A percentile compares a stretch with the other conserved stretches of the same genome.
Conservation (phyloP, 64 coral and sea anemone genomes). For the Platygyra sinensis region DNA sequence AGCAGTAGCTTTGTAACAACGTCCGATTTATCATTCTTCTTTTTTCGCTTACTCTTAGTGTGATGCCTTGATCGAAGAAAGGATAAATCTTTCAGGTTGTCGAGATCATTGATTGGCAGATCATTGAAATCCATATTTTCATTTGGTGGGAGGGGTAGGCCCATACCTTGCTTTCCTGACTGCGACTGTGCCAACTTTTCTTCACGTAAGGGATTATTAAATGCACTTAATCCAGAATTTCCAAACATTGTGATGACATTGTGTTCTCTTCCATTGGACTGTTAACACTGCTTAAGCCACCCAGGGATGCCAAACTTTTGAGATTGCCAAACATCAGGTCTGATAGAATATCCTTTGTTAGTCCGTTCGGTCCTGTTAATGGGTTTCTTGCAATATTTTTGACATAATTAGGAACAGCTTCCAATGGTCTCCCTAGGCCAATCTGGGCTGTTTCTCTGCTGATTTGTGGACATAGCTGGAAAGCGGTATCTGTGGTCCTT, state of each 20-base stretch:
- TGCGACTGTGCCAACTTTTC: neutral
- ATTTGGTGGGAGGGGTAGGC: constrained; percentile 16
- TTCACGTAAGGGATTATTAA: constrained; percentile 6
- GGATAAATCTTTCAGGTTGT: neutral
- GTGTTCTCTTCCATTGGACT: neutral
- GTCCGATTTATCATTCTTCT: constrained; percentile 1
- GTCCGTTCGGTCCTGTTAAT: constrained; percentile 60
- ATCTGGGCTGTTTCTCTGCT: neutral
- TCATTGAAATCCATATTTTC: constrained; percentile 28
- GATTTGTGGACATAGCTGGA: neutral
- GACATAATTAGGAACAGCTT: neutral
- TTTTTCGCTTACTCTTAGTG: neutral
- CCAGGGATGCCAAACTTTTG: constrained; percentile 23
- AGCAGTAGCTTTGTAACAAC: constrained; percentile 65
- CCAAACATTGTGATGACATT: neutral
- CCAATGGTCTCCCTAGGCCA: constrained; percentile 30
- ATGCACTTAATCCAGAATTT: neutral
- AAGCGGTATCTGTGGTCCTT: neutral
- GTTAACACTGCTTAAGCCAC: neutral
- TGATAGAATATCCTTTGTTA: constrained; percentile 47
- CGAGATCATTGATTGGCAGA: neutral
- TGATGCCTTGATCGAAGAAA: constrained; percentile 10
- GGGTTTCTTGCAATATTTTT: constrained; percentile 48
- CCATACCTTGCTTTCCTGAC: neutral
- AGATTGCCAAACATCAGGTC: constrained; percentile 73